Base-by-base conservation (phyloP, 2,797 vertebrate genomes). In the Enteromius unitaeniatus region DNA sequence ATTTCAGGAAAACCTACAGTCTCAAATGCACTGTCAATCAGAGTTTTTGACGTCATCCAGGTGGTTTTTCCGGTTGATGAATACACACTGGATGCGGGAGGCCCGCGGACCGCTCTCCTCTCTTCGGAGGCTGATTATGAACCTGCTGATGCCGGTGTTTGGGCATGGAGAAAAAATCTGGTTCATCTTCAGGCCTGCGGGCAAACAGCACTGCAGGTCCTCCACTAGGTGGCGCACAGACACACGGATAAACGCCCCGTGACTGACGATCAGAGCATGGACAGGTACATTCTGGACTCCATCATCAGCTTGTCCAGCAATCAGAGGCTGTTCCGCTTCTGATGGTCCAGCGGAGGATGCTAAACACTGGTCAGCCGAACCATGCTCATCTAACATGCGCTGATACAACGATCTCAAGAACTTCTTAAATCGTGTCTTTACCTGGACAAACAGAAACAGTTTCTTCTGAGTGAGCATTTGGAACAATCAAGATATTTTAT, bases 101-200 rank as follows among this genome's bases (percentile, higher is more conserved):
- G 93, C 86, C 7, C 91, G 94, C 0, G 93, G 94, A 23, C 87
- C 79, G 1, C 82, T 42, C 51, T 89, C 88, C 14, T 86, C 89
- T 0, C 87, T 89, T 67, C 90, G 89, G 37, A 97, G 86, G 17
- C 93, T 94, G 86, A 99, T 3, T 42, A 96, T 7, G 28, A 99
- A 99, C 90, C 97, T 93, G 84, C 94, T 96, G 82, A 99, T 91
- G 75, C 97, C 98, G 0, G 97, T 99, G 88, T 99, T 99, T 26
- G 97, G 96, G 85, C 96, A 97, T 2, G 97, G 95, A 0, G 96
- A 94, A 2, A 93, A 93, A 53, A 97, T 74, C 28, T 97, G 96
- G 0, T 94, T 94, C 88, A 92, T 92, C 89, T 94, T 96, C 79
- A 93, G 85, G n/a, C 92, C 86, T 0, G 87, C 75, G 2, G 97